A percentile compares a stretch with the other conserved stretches of the same genome.
phyloP scores from a whole-genome alignment of 1,140 invertebrate genomes.

The Plodia interpunctella region DNA sequence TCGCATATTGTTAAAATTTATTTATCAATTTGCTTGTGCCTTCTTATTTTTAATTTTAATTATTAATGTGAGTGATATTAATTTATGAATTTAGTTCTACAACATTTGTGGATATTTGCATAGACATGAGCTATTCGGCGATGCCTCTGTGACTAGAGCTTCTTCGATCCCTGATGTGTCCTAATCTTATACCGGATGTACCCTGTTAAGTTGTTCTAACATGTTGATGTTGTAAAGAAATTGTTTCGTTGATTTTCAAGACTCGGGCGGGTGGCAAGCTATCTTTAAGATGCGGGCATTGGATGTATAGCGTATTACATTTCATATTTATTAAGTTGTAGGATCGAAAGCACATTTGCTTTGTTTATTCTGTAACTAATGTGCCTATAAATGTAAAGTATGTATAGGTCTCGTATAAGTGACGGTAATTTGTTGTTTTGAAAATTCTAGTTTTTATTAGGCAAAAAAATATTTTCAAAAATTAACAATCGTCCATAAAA shows the following conservation, averaged over 20 bases:
- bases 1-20: constrained; percentile 53
- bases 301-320: constrained; percentile 56
- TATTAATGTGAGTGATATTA: constrained; percentile 66
- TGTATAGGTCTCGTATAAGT: constrained; percentile 67
- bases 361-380: constrained; percentile 74
- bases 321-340: constrained; percentile 62
- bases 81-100: constrained; percentile 67
- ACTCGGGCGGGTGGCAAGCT: constrained; percentile 45
- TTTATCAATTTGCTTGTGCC: constrained; percentile 71
- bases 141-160: constrained; percentile 53
- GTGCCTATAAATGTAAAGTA: constrained; percentile 76
- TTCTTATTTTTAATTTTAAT: constrained; percentile 67
- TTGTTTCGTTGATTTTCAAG: constrained; percentile 56
- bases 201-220: constrained; percentile 50
- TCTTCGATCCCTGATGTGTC: constrained; percentile 60
- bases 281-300: constrained; percentile 67
- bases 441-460: constrained; percentile 54
- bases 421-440: constrained; percentile 56
- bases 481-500: constrained; percentile 21
- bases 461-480: constrained; percentile 21
- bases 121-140: constrained; percentile 51
- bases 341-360: constrained; percentile 67
- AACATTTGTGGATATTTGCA: constrained; percentile 38
- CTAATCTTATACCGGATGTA: constrained; percentile 30
- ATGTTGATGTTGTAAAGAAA: constrained; percentile 65